Evolutionary conservation across 2,113 vertebrate species (phyloP).

Genomic region (Lepisosteus osseus): DNA sequence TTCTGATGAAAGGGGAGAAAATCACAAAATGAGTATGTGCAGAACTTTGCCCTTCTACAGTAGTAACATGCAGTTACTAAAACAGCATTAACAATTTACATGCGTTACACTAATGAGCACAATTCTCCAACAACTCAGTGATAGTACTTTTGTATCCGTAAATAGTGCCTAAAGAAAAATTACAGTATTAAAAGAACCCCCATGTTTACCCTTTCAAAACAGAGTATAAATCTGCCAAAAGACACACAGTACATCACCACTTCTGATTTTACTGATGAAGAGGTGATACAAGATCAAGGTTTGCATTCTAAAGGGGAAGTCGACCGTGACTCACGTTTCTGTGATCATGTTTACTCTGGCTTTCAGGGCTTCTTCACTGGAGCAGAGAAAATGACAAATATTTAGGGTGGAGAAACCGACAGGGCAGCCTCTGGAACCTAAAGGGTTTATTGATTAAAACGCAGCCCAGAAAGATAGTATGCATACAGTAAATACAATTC

Average conservation of each 20-base stretch:
- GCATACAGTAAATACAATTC: too few relatives aligned
- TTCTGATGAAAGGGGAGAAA: slow-evolving; percentile 42
- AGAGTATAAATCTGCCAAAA: too few relatives aligned
- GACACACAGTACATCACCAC: too few relatives aligned
- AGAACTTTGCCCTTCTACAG: background rate
- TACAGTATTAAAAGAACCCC: background rate
- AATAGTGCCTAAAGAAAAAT: too few relatives aligned
- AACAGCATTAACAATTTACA: slow-evolving; percentile 1
- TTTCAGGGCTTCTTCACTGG: slow-evolving; percentile 60
- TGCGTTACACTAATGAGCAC: background rate
- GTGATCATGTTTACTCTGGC: slow-evolving; percentile 51
- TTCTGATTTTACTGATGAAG: background rate
- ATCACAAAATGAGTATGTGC: background rate
- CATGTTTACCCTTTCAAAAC: too few relatives aligned
- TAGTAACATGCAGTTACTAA: background rate
- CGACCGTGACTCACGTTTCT: slow-evolving; percentile 50
- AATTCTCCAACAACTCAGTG: too few relatives aligned
- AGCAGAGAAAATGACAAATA: slow-evolving; percentile 23
- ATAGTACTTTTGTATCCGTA: too few relatives aligned
- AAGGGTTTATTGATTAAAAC: too few relatives aligned
- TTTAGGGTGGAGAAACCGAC: background rate
- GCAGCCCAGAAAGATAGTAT: too few relatives aligned
- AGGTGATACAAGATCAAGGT: background rate
- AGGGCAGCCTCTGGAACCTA: too few relatives aligned
- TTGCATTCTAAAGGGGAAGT: background rate